A percentile compares a stretch with the other conserved stretches of the same genome.
Evolutionary conservation across 2,888 invertebrate species (phyloP).

Genomic region (Drosophila fulvimacula): DNA sequence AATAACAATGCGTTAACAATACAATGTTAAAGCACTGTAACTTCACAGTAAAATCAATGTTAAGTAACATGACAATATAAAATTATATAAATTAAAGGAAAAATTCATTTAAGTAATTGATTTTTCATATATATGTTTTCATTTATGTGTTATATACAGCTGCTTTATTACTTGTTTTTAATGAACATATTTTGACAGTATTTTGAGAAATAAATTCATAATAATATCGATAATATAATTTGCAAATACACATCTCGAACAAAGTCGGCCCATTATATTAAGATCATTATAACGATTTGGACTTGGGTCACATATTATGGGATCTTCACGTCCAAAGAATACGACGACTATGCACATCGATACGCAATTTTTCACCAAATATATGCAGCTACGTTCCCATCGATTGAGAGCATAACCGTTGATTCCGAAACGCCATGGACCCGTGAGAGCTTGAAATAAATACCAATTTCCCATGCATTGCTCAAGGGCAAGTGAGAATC

Average conservation of each 20-base stretch:
- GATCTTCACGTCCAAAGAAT: conserved; percentile 36
- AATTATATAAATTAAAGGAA: too few species aligned
- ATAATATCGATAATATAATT: conserved; percentile 15
- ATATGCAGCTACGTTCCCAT: conserved; percentile 49
- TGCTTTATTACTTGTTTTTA: too few species aligned
- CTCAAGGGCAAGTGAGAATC: conserved; percentile 40
- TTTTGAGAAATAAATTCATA: conserved; percentile 20
- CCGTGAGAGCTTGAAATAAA: conserved; percentile 50
- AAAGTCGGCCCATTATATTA: conserved; percentile 21
- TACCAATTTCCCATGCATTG: conserved; percentile 42
- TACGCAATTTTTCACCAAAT: conserved; percentile 28
- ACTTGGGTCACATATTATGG: conserved; percentile 48
- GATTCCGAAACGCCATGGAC: conserved; percentile 47
- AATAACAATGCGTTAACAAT: too few species aligned
- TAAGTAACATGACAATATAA: too few species aligned
- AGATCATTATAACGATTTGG: conserved; percentile 43
- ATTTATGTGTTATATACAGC: too few species aligned
- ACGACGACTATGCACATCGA: conserved; percentile 28
- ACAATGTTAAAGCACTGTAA: too few species aligned
- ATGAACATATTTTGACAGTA: conserved; percentile 1
- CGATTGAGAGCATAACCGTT: conserved; percentile 4
- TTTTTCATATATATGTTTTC: too few species aligned
- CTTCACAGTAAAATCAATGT: too few species aligned
- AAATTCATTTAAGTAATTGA: too few species aligned
- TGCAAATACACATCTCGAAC: conserved; percentile 17